phyloP scores from a whole-genome alignment of 1,140 invertebrate species.

The Drosophila yakuba region DNA sequence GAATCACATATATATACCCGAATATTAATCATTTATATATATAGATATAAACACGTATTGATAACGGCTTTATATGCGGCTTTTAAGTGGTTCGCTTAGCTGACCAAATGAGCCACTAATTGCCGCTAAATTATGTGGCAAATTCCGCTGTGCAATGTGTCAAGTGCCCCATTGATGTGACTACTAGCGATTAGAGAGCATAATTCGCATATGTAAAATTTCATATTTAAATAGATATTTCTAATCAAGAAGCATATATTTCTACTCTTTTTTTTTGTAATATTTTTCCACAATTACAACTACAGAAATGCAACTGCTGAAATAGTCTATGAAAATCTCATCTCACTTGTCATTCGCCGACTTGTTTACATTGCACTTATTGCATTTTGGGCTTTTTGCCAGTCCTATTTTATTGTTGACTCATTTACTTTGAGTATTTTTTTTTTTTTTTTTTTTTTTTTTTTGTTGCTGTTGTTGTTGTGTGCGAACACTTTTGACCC shows the following conservation, averaged over 20 bases:
- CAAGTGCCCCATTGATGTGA: not conserved
- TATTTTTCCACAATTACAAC: not conserved
- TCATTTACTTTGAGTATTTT: slow-evolving; percentile 20
- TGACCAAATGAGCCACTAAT: not conserved
- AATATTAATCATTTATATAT: not conserved
- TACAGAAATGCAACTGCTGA: not conserved
- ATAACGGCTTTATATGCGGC: not conserved
- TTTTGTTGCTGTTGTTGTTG: not conserved
- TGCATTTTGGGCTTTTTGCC: slow-evolving; percentile 19
- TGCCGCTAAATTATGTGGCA: not conserved
- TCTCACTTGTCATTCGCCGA: slow-evolving; percentile 2
- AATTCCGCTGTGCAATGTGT: slow-evolving; percentile 1
- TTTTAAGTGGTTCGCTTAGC: not conserved
- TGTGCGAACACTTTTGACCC: slow-evolving; percentile 8
- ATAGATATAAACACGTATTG: not conserved
- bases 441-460: slow-evolving; percentile 34
- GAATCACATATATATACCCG: no score
- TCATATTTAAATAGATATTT: no score
- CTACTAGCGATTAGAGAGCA: no score
- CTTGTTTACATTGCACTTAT: slow-evolving; percentile 25
- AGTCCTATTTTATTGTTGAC: slow-evolving; percentile 35
- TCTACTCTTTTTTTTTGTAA: not conserved
- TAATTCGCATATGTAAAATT: no score
- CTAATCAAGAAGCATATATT: no score
- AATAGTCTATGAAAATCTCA: slow-evolving; percentile 5